Conservation (phyloP, 1,140 invertebrate genomes). For the Eriocheir sinensis region DNA sequence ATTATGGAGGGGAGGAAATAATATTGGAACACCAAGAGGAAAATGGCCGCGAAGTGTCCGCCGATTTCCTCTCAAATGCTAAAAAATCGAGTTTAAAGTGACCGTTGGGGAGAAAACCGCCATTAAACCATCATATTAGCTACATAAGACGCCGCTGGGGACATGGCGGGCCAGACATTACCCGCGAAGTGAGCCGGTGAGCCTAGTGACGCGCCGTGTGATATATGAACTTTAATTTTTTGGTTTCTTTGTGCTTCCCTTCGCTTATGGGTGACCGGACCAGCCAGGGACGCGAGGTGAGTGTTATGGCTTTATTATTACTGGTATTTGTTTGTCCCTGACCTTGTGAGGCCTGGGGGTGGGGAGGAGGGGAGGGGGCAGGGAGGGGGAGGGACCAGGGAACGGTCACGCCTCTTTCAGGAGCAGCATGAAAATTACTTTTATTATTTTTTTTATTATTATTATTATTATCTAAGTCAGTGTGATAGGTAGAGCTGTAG, state of each 20-base stretch:
- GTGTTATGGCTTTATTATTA: neutral
- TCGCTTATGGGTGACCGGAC: neutral
- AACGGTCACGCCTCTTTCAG: neutral
- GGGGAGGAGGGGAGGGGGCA: neutral
- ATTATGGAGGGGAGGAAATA: neutral
- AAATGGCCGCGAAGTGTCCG: neutral
- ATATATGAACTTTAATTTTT: neutral
- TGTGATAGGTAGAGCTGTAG: no score
- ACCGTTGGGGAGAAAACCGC: neutral
- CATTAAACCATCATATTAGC: neutral
- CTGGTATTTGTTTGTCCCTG: no score
- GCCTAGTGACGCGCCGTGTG: neutral
- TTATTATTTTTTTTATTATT: neutral
- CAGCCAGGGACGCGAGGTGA: neutral
- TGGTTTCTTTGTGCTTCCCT: neutral
- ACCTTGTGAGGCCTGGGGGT: no score
- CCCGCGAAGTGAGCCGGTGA: neutral
- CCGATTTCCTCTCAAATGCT: neutral
- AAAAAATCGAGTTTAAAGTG: neutral
- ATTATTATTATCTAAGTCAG: no score
- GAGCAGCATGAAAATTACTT: no score
- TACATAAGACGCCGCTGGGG: neutral
- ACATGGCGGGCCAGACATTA: neutral
- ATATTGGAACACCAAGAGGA: neutral
- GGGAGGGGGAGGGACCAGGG: neutral